These are phyloP conservation scores for Fregetta grallaria DNA, from an alignment of 2,113 vertebrate genomes.

Conservation along the genomic window DNA sequence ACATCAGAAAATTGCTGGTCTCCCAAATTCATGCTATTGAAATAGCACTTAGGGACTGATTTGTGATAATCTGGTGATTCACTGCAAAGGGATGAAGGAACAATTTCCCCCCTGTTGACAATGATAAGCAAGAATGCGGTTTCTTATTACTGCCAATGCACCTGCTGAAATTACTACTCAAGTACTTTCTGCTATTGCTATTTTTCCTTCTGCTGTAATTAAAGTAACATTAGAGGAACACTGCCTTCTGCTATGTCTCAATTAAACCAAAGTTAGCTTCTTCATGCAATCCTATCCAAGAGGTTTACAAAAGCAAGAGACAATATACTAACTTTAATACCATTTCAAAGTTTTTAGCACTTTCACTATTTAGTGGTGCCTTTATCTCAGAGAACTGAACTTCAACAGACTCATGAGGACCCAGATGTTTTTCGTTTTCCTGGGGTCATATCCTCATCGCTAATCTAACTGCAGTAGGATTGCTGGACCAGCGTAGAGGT, in stretches of 20 bases:
- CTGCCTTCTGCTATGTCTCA: background rate
- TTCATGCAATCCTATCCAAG: background rate
- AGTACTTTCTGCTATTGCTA: background rate
- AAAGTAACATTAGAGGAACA: conserved; percentile 22
- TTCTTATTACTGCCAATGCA: conserved; percentile 4
- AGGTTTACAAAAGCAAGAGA: background rate
- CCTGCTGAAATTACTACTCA: conserved; percentile 41
- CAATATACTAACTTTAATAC: background rate
- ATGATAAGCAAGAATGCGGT: conserved; percentile 18
- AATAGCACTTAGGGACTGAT: background rate
- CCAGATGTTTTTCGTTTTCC: background rate
- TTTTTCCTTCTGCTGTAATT: conserved; percentile 46
- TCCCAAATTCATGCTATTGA: background rate
- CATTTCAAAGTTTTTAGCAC: background rate
- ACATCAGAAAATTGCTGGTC: background rate
- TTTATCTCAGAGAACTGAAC: background rate
- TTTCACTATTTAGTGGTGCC: background rate
- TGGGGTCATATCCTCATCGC: background rate
- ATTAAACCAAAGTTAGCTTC: conserved; percentile 6
- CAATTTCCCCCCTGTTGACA: conserved; percentile 2
- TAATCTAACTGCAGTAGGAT: background rate
- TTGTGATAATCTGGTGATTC: conserved; percentile 16
- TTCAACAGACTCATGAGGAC: background rate
- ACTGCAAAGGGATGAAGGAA: conserved; percentile 15
- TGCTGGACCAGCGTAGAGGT: background rate